Evolutionary conservation across 1,140 invertebrate genomes (phyloP).

Genomic region (Octopus bimaculoides): DNA sequence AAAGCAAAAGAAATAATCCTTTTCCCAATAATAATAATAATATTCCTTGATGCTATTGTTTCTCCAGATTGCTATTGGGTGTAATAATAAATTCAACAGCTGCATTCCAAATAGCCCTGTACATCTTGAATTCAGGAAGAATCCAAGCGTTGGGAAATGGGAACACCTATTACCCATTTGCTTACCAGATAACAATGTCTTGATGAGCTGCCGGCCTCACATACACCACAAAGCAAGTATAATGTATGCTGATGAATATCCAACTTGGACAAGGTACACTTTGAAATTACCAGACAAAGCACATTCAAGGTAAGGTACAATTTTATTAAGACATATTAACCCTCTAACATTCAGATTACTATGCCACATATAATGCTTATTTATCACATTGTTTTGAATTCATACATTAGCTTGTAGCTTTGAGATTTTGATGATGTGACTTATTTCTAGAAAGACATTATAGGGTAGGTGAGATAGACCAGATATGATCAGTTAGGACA

Average conservation of each 20-base stretch:
- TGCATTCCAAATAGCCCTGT: constrained; percentile 37
- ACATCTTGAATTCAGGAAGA: constrained; percentile 53
- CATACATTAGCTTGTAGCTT: too few species aligned
- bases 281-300: constrained; percentile 54
- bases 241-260: constrained; percentile 48
- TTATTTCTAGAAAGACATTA: too few species aligned
- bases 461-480: too few species aligned
- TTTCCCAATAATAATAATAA: too few species aligned
- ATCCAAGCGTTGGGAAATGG: constrained; percentile 50
- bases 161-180: constrained; percentile 53
- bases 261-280: constrained; percentile 55
- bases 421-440: too few species aligned
- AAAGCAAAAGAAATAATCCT: too few species aligned
- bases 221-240: constrained; percentile 52
- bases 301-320: constrained; percentile 51
- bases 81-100: constrained; percentile 37
- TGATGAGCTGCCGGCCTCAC: constrained; percentile 53
- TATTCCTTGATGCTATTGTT: background rate
- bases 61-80: constrained; percentile 53
- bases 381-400: too few species aligned
- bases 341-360: too few species aligned
- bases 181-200: constrained; percentile 43
- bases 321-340: background rate
- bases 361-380: too few species aligned
- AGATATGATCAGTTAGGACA: too few species aligned